A percentile compares a stretch with the other conserved stretches of the same genome.
phyloP scores from a whole-genome alignment of 2,113 vertebrate species.

The Mus pahari region DNA sequence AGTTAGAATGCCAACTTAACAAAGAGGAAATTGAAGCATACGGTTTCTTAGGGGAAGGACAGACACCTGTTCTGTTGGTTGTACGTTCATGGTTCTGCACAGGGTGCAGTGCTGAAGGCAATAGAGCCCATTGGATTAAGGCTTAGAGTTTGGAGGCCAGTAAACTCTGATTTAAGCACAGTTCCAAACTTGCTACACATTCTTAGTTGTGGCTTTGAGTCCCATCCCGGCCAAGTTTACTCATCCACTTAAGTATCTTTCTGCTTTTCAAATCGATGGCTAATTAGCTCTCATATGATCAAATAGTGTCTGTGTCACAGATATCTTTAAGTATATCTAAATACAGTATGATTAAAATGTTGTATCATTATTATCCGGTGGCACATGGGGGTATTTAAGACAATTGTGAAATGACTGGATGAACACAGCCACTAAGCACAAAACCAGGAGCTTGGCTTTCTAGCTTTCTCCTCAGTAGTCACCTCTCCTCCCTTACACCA shows the following conservation, averaged over 20 bases:
- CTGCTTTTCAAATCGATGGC: background rate
- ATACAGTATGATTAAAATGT: slow-evolving; percentile 6
- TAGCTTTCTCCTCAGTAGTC: background rate
- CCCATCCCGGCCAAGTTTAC: background rate
- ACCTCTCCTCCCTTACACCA: background rate
- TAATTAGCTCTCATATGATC: background rate
- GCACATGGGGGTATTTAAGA: background rate
- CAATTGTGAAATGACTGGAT: background rate
- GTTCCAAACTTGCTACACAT: background rate
- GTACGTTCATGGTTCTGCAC: background rate
- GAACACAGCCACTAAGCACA: background rate
- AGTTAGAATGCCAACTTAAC: slow-evolving; percentile 45
- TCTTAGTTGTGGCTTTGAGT: background rate
- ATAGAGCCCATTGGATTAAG: background rate
- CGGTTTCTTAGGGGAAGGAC: background rate
- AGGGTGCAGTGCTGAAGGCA: background rate
- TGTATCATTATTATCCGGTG: background rate
- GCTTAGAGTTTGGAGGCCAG: background rate
- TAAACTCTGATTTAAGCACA: background rate
- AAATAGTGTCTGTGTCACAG: background rate
- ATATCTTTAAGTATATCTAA: background rate
- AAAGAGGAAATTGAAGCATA: background rate
- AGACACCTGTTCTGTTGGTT: background rate
- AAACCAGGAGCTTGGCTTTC: background rate
- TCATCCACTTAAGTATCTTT: background rate